Base-by-base conservation (phyloP, 2,797 vertebrate genomes). In the Melopsittacus undulatus region DNA sequence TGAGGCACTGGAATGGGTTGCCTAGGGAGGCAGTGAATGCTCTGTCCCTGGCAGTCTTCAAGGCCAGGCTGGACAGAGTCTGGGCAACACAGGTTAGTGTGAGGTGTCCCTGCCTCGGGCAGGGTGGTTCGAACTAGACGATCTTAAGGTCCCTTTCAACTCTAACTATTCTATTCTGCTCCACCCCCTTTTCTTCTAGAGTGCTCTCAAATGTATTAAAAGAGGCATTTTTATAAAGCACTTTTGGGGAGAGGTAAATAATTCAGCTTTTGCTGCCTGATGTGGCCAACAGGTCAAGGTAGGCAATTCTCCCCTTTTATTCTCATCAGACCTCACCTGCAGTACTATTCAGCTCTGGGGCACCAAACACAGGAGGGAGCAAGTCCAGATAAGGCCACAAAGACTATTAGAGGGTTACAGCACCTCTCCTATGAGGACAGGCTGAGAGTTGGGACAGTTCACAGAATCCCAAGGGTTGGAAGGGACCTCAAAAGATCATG, bases 311-410 rank as follows among this genome's bases (percentile, higher is more conserved):
- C 13, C 62, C 49, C 30, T 20, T 66, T 7, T 1, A 11, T 12
- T 20, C 26, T 24, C 38, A 11, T 45, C n/a, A 38, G 29, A 63
- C 4, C 7, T 24, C n/a, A 62, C 3, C 11, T 40, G 24, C 18
- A 68, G 13, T 40, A 24, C 29, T 45, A 18, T 40, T n/a, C 48
- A 63, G 48, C 18, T 40, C n/a, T 45, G n/a, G 29, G 7, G 54
- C 17, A 16, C 9, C 8, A 43, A 68, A 62, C 11, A 83, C 0
- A 1, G 12, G 7, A 32, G 49, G 18, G 7, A 78, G 12, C 10
- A 38, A 30, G 18, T 49, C 36, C 54, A 20, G 1, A 46, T 13
- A 40, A 84, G 1, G 46, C 26, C 36, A 68, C 23, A 56, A 61
- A 73, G 36, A 30, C 18, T n/a, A 62, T 17, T 21, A 43, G 30